Evolutionary conservation across 2,113 vertebrate genomes (phyloP), one percentile per base, ranked within the genome.

Genomic region (Rousettus leschenaultii): DNA sequence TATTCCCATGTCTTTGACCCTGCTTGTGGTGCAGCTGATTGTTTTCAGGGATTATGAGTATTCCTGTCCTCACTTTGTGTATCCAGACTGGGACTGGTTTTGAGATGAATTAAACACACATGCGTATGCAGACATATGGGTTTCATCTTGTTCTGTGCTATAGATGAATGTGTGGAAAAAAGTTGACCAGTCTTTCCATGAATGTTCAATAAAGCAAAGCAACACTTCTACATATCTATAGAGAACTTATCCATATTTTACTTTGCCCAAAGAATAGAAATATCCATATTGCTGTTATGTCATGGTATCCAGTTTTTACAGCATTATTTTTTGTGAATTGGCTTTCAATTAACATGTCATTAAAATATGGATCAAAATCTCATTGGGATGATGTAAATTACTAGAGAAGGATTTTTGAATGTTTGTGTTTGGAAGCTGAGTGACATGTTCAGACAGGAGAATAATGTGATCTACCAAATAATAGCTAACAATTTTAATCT

Each of bases 31-130:
- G 2, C 73, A 89, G 26, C n/a, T 87, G 40, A 77, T 86, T 86
- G 48, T n/a, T 95, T 93, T 95, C 38, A 86, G 66, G 1, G 13
- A n/a, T 24, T 38, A 30, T 43, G 61, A 73, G 5, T 19, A 24
- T n/a, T 86, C 30, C 63, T 95, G n/a, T 73, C 16, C 6, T 84
- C 3, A 1, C 26, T 92, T 96, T 95, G 79, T 95, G 84, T 94
- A 40, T 68, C 87, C 22, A 55, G 65, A 11, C 9, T 63, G 11
- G 79, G 45, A 71, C 35, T 57, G 6, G 13, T 51, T 87, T 92
- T 88, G n/a, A 79, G 48, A 78, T 51, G 28, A 75, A 28, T 88
- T 65, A 51, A 86, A 93, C 48, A 48, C 10, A 28, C 8, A 8
- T 38, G 63, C n/a, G 24, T 59, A 51, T 79, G 53, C 33, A 71